These are phyloP conservation scores for Artibeus jamaicensis DNA, from an alignment of 2,797 vertebrate species.

Conservation along the genomic window DNA sequence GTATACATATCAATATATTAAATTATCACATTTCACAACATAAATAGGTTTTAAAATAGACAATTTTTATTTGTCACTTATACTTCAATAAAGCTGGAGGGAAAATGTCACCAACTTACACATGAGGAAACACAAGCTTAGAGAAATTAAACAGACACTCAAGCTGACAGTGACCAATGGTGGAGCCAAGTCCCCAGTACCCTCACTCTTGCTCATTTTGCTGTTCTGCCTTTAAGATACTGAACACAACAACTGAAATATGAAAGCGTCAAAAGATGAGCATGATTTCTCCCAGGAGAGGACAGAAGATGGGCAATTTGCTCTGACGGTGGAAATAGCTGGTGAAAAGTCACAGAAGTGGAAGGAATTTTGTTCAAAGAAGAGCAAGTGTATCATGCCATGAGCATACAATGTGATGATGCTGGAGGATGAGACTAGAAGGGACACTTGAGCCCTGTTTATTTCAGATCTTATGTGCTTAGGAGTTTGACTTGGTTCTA, in stretches of 20 bases:
- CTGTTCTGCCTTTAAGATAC: background rate
- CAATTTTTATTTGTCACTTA: background rate
- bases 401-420: background rate
- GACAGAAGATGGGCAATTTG: background rate
- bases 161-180: background rate
- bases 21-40: background rate
- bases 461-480: background rate
- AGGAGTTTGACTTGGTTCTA: background rate
- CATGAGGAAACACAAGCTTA: background rate
- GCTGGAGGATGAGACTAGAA: background rate
- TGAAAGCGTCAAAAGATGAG: background rate
- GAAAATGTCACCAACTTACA: background rate
- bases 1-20: background rate
- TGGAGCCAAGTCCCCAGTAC: background rate
- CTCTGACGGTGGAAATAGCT: background rate
- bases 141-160: background rate
- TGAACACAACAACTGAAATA: conserved; percentile 11
- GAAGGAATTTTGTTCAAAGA: background rate
- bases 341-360: background rate
- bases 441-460: background rate
- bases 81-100: background rate
- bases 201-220: background rate
- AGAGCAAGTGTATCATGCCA: background rate
- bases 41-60: background rate
- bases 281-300: background rate